These are phyloP conservation scores for Euplagia quadripunctaria DNA, from an alignment of 2,888 invertebrate species.

Conservation along the genomic window DNA sequence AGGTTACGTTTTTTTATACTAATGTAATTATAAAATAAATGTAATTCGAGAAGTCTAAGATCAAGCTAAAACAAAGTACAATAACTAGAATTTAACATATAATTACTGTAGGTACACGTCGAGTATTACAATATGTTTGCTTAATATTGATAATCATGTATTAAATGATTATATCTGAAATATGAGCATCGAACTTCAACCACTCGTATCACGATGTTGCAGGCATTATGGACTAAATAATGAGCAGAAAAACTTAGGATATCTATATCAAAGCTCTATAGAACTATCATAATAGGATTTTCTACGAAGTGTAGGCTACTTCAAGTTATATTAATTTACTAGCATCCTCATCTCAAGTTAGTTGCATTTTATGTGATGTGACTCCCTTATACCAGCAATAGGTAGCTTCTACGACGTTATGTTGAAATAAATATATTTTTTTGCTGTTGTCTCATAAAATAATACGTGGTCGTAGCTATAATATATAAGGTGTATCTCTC, in stretches of 20 bases:
- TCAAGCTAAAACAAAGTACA: constrained; percentile 50
- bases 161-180: constrained; percentile 12
- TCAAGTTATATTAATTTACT: constrained; percentile 4
- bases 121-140: constrained; percentile 57
- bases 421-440: too few relatives aligned
- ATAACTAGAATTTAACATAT: constrained; percentile 55
- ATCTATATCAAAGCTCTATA: constrained; percentile 22
- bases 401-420: background rate
- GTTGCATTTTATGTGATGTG: background rate
- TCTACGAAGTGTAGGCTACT: constrained; percentile 17
- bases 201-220: constrained; percentile 31
- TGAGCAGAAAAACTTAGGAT: constrained; percentile 20
- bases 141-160: constrained; percentile 34
- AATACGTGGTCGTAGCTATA: too few relatives aligned
- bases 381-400: background rate
- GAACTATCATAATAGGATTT: constrained; percentile 7
- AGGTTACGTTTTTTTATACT: constrained; percentile 51
- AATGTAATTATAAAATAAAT: too few relatives aligned
- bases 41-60: constrained; percentile 61
- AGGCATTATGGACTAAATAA: constrained; percentile 19
- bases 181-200: constrained; percentile 13
- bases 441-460: background rate
- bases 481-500: too few relatives aligned
- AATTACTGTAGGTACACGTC: constrained; percentile 52
- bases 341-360: background rate